Conservation (phyloP, 2,888 invertebrate species). For the Electrophaes corylata region DNA sequence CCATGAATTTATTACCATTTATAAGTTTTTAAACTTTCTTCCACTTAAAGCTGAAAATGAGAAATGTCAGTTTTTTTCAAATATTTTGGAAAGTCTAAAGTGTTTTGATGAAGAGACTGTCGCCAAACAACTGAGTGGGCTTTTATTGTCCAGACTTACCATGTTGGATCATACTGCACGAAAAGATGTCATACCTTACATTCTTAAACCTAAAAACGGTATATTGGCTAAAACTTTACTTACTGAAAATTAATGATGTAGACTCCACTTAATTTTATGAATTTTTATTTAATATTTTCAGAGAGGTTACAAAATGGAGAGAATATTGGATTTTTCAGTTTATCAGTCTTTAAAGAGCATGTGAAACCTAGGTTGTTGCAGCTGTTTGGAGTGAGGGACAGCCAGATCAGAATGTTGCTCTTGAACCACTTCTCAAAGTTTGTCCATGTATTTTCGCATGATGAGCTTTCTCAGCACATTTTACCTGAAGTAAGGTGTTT, state of each 20-base stretch:
- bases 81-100: constrained; percentile 87
- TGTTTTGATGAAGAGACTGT: constrained; percentile 91
- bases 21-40: constrained; percentile 92
- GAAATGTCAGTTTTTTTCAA: constrained; percentile 90
- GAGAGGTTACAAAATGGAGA: constrained; percentile 71
- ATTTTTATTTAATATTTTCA: constrained; percentile 49
- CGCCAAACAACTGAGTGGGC: constrained; percentile 90
- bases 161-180: constrained; percentile 92
- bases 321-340: constrained; percentile 86
- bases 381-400: constrained; percentile 93
- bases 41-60: constrained; percentile 91
- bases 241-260: background rate
- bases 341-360: constrained; percentile 88
- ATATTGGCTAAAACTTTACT: constrained; percentile 39
- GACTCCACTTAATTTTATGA: background rate
- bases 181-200: constrained; percentile 87
- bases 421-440: constrained; percentile 91
- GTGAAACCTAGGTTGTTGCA: constrained; percentile 91
- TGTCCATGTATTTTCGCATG: constrained; percentile 89
- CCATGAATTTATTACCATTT: constrained; percentile 93
- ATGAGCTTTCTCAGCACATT: constrained; percentile 90
- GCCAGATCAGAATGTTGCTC: constrained; percentile 89
- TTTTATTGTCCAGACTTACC: constrained; percentile 93
- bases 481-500: constrained; percentile 89
- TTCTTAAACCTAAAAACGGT: constrained; percentile 89